Percentiles rank a stretch among this genome's conserved stretches.
Conservation (phyloP, 2,113 vertebrate genomes). For the Esox niger region DNA sequence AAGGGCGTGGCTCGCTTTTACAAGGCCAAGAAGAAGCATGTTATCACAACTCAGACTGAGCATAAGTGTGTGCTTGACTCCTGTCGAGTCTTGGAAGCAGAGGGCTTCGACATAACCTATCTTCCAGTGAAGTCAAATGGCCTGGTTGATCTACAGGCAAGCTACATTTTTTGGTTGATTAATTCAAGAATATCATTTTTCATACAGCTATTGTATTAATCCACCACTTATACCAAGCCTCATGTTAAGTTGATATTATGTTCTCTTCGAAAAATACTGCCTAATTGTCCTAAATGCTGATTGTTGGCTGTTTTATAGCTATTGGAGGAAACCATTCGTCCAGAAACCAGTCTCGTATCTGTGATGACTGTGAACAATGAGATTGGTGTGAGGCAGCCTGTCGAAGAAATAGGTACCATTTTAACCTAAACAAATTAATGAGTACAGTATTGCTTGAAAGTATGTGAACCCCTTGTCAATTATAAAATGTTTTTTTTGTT, state of each 20-base stretch:
- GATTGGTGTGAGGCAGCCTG: slow-evolving; percentile 91
- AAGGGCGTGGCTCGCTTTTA: slow-evolving; percentile 97
- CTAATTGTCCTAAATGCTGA: no score
- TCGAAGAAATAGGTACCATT: slow-evolving; percentile 85
- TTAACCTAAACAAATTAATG: background rate
- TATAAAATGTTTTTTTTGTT: no score
- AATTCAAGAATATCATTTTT: no score
- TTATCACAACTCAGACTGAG: slow-evolving; percentile 94
- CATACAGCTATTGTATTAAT: background rate
- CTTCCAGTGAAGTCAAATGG: slow-evolving; percentile 89
- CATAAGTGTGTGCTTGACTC: slow-evolving; percentile 98
- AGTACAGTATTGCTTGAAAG: no score
- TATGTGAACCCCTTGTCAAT: no score
- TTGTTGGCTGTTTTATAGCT: slow-evolving; percentile 65
- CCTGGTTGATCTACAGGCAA: slow-evolving; percentile 86
- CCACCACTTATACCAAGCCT: no score
- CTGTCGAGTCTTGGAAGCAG: slow-evolving; percentile 88
- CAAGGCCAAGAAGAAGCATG: slow-evolving; percentile 85
- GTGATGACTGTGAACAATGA: slow-evolving; percentile 97
- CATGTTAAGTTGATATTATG: no score
- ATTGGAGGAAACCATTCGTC: slow-evolving; percentile 81
- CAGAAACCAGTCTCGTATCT: slow-evolving; percentile 89
- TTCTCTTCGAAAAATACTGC: no score
- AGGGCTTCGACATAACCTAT: slow-evolving; percentile 89
- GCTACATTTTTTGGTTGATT: background rate